Evolutionary conservation across 2,888 invertebrate species (phyloP), one percentile per base, ranked within the genome.

Genomic region (Harpalus rubripes): DNA sequence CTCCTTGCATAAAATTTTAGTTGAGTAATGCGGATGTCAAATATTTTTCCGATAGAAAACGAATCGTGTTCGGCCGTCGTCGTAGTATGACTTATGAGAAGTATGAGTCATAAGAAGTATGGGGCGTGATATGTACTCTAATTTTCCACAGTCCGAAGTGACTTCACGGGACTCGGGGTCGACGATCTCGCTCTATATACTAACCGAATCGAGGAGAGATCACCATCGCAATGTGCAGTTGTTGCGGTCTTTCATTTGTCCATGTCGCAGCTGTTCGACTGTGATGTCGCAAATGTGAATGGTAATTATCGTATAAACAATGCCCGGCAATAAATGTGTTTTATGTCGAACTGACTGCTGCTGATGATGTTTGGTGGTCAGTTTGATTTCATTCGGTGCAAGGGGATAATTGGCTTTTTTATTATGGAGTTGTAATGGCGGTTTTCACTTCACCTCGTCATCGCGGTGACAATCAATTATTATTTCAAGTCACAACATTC

Each of bases 261-360:
- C 41, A 32, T 68, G 68, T 41, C 41, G 68, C 68, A 68, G 68
- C 68, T 68, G 68, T 68, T 68, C 41, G 41, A 6, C 68, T 41
- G 15, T 68, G 68, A 68, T 41, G 68, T 68, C 68, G 18, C 68
- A 68, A 32, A 68, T 68, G 41, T 18, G 22, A 10, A 63, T 63
- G 63, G 68, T 41, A 68, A 68, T 68, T 68, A 68, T 68, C 68
- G 39, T 68, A 65, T 65, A 68, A 68, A 68, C 68, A 68, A 68
- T 68, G 68, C 16, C 5, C 41, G 15, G n/a, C 15, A 8, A 68
- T 68, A 39, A 39, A 39, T 68, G 68, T 41, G 68, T 32, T 68
- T 68, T 68, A 68, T 68, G 68, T n/a, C 15, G 10, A 39, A 5
- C 32, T 32, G 32, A 32, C 32, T 32, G 32, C 32, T 32, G 2